Base-by-base conservation (phyloP, 2,888 invertebrate species). In the Mycogona germanica region DNA sequence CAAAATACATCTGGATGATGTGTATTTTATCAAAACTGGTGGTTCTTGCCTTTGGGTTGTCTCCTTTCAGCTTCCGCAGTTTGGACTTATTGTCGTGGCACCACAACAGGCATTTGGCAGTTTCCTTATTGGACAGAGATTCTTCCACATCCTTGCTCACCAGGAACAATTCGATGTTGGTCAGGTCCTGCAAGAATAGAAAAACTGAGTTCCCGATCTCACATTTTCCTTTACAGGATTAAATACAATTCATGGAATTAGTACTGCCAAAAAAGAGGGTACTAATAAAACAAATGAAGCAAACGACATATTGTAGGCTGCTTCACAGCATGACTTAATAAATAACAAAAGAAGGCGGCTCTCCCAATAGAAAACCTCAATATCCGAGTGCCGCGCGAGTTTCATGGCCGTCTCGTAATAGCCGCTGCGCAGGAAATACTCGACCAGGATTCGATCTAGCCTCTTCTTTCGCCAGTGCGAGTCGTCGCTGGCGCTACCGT, bases 51-150 rank as follows among this genome's bases (percentile, higher is more conserved):
- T 48, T 50, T 21, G 17, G 14, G n/a, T 30, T 41, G n/a, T 42
- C 28, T 23, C 46, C 51, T 70, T 88, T 87, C 59, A 95, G 79
- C 73, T 95, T 95, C 53, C 93, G 76, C 58, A 96, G 76, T 68
- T 93, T 95, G 32, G 92, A 92, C 70, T 89, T 85, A 74, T 96
- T 95, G 68, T 96, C 96, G 65, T 88, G 85, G 72, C 96, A 96
- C 96, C 96, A 96, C 58, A 83, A 78, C 56, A 95, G 78, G 68
- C 93, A 93, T 67, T 89, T 86, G 2, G 78, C 75, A 0, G 93
- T 93, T 71, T 93, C 88, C 53, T 80, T 82, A 56, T 78, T 78
- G 2, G 78, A 73, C 54, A 97, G 71, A 59, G 92, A 89, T 57
- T 82, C 81, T 68, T 95, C 95, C 6, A 96, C 73, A 59, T 74